Evolutionary conservation across 2,888 invertebrate genomes (phyloP), one percentile per base, ranked within the genome.

Genomic region (Neria commutata): DNA sequence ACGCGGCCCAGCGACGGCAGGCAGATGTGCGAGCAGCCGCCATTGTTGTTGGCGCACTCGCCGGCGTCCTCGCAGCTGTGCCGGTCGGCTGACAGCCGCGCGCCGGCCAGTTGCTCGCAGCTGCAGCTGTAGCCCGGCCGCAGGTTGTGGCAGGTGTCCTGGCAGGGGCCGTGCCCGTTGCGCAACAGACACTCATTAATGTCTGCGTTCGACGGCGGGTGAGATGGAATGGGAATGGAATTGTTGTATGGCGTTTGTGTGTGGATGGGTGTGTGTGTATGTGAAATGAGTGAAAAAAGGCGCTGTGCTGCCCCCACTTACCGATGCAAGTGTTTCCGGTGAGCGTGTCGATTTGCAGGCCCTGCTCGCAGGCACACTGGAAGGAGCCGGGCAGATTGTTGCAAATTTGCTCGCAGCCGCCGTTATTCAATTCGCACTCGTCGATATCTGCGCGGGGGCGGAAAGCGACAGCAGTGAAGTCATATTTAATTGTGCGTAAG

Each of bases 111-210:
- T 63, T 83, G 80, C 56, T 80, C 80, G 71, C 88, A 88, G 57
- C 83, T 82, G 73, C 88, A 88, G 63, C 77, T 77, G 78, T 86
- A 88, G 62, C 84, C 82, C 37, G 88, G 87, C 68, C 83, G 81
- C 37, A 83, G 83, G 75, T 88, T 88, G 62, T 76, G 75, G 74
- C 88, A 89, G 42, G 81, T 82, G 68, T 87, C 87, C 74, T 88
- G 86, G 72, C 88, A 89, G 14, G 87, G 87, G 6, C 87, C 88
- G 65, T 82, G 82, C 23, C 87, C 88, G 74, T 87, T 87, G 69
- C 86, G 84, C 66, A 85, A 77, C 25, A 86, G 78, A 70, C 88
- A 88, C 76, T 88, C 88, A 76, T 88, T 86, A 65, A 86, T 80
- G 76, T 87, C 87, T 84, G 74, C 17, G 56, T 8, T 37, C 23